These are phyloP conservation scores for Azemiops feae DNA, from an alignment of 2,113 vertebrate species.

Conservation along the genomic window DNA sequence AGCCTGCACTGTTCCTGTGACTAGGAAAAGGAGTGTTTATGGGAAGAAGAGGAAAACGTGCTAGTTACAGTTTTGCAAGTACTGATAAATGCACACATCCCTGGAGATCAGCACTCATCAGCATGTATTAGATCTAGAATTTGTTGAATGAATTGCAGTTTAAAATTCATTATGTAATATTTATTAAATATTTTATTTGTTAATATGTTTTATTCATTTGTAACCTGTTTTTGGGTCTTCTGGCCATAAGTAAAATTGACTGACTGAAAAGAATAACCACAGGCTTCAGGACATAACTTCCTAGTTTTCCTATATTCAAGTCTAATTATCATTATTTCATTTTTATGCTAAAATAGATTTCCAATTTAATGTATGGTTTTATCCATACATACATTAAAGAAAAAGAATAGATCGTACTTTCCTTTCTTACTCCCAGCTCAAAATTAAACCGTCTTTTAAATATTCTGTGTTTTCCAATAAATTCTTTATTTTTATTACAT, in stretches of 20 bases:
- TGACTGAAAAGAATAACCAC: not conserved
- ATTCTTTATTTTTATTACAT: not conserved
- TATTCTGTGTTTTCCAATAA: not conserved
- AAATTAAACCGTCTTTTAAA: not conserved
- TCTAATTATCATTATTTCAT: not conserved
- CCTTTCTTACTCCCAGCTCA: not conserved
- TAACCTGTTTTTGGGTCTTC: not conserved
- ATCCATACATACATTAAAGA: not conserved
- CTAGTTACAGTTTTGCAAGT: not conserved
- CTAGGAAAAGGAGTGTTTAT: not conserved
- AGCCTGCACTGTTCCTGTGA: too few species aligned
- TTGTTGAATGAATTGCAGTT: not conserved
- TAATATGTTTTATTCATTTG: not conserved
- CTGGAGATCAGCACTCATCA: not conserved
- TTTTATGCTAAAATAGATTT: not conserved
- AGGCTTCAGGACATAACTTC: not conserved
- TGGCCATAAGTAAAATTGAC: not conserved
- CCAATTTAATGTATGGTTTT: not conserved
- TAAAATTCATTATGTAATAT: not conserved
- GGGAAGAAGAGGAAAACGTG: not conserved
- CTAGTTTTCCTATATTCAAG: not conserved
- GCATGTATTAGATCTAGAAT: not conserved
- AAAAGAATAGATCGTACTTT: not conserved
- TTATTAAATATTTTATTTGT: not conserved
- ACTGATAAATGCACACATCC: not conserved